Evolutionary conservation across 2,888 invertebrate species (phyloP).

Genomic region (Synanthedon andrenaeformis): DNA sequence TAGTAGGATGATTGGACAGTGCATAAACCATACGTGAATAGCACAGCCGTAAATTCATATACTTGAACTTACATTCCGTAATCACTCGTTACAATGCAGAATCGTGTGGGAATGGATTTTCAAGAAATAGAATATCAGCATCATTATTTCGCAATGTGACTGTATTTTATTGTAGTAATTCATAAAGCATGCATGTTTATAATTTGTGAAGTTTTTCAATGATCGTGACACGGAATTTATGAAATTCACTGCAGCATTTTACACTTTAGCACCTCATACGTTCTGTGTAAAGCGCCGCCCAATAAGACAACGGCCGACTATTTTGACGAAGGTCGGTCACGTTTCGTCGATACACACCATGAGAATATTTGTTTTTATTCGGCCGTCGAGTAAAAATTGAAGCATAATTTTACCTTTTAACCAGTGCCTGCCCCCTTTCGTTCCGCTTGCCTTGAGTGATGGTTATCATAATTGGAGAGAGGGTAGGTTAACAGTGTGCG

Average conservation of each 20-base stretch:
- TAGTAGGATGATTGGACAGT: slow-evolving; percentile 4
- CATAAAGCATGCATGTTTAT: slow-evolving; percentile 35
- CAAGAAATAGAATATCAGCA: slow-evolving; percentile 14
- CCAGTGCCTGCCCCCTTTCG: slow-evolving; percentile 68
- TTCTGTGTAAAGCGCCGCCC: slow-evolving; percentile 56
- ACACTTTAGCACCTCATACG: slow-evolving; percentile 66
- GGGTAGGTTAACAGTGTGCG: slow-evolving; percentile 55
- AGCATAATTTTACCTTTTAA: slow-evolving; percentile 70
- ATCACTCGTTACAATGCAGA: neutral
- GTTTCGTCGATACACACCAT: slow-evolving; percentile 67
- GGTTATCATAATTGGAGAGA: slow-evolving; percentile 67
- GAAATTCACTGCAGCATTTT: slow-evolving; percentile 64
- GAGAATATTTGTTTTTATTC: slow-evolving; percentile 71
- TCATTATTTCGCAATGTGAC: slow-evolving; percentile 21
- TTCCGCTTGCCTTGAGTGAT: slow-evolving; percentile 62
- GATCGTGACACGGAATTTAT: slow-evolving; percentile 62
- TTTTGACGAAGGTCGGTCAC: slow-evolving; percentile 70
- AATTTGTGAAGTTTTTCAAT: slow-evolving; percentile 61
- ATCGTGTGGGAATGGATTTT: slow-evolving; percentile 1
- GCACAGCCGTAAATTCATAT: slow-evolving; percentile 3
- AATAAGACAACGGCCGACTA: slow-evolving; percentile 64
- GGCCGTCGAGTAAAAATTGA: slow-evolving; percentile 64
- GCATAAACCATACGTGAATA: slow-evolving; percentile 4
- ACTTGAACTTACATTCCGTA: neutral
- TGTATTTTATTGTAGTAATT: slow-evolving; percentile 23